phyloP scores from a whole-genome alignment of 1,140 invertebrate species.

The Eueides isabella region DNA sequence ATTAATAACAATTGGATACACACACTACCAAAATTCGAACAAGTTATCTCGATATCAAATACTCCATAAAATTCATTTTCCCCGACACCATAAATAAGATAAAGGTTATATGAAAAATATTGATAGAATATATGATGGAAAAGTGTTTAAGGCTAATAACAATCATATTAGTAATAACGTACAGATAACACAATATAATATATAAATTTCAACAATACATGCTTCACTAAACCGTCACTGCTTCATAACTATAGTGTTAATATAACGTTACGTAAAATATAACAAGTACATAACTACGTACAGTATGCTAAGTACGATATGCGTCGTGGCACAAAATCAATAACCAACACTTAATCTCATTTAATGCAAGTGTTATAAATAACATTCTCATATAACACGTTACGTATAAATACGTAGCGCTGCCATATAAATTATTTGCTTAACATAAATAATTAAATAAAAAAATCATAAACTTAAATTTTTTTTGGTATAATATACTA shows the following conservation, averaged over 20 bases:
- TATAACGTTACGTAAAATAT: conserved; percentile 7
- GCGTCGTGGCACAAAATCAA: conserved; percentile 34
- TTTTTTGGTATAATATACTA: background rate
- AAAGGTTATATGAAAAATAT: conserved; percentile 36
- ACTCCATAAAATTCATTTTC: conserved; percentile 67
- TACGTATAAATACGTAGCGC: conserved; percentile 13
- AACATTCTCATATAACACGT: conserved; percentile 20
- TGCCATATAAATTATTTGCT: conserved; percentile 7
- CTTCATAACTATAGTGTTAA: conserved; percentile 15
- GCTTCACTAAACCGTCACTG: conserved; percentile 30
- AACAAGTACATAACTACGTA: background rate
- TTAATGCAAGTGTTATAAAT: conserved; percentile 31
- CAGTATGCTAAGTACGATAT: conserved; percentile 21
- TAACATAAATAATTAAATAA: background rate
- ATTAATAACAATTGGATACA: conserved; percentile 13
- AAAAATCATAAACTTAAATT: background rate
- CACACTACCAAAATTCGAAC: conserved; percentile 55
- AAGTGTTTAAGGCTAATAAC: conserved; percentile 64
- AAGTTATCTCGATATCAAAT: conserved; percentile 61
- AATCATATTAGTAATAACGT: conserved; percentile 57
- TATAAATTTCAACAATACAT: conserved; percentile 48
- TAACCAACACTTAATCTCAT: conserved; percentile 35
- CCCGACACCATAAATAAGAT: conserved; percentile 55
- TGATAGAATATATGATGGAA: conserved; percentile 61
- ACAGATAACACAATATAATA: conserved; percentile 34